Evolutionary conservation across 1,140 invertebrate species (phyloP), one percentile per base, ranked within the genome.

Genomic region (Phymorhynchus buccinoides): DNA sequence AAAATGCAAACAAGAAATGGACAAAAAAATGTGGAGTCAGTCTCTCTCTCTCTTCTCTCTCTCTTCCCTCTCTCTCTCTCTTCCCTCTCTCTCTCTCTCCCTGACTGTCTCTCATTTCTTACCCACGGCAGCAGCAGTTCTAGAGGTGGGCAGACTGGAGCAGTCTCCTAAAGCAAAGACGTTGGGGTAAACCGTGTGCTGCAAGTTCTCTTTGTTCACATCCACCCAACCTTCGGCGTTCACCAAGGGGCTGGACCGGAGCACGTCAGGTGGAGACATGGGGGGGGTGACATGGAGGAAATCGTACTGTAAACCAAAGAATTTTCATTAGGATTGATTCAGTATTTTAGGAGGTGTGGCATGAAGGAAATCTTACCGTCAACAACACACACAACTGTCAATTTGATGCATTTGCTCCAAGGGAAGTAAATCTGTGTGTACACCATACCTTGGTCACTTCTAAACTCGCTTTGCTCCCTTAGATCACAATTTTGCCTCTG

Each of bases 101-200:
- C n/a, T n/a, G n/a, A n/a, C n/a, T n/a, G n/a, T n/a, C n/a, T n/a
- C n/a, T n/a, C n/a, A n/a, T n/a, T 12, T 4, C 39, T 1, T 27
- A 98, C 97, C 97, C 87, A 97, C 95, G 83, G 98, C 97, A 41
- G 98, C 98, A 75, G 97, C 98, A 41, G 98, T 99, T 94, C 99
- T 99, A 6, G 97, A 97, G 88, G 98, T 99, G 0, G 98, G 98
- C 7, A 71, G 68, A 18, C 35, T 71, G 68, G 68, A 35, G 35
- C 98, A 99, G 92, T 99, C 99, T 0, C 99, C 99, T 68, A 99
- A 94, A 7, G 96, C 97, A 94, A 97, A 99, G 42, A 99, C 95
- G 93, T 99, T 99, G 3, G 94, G 89, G 94, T 96, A 99, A 82
- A 91, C 95, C 0, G 91, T 94, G 91, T 98, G 97, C 89, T 96